Base-by-base conservation (phyloP, 2,797 vertebrate genomes). In the Cottoperca gobio region DNA sequence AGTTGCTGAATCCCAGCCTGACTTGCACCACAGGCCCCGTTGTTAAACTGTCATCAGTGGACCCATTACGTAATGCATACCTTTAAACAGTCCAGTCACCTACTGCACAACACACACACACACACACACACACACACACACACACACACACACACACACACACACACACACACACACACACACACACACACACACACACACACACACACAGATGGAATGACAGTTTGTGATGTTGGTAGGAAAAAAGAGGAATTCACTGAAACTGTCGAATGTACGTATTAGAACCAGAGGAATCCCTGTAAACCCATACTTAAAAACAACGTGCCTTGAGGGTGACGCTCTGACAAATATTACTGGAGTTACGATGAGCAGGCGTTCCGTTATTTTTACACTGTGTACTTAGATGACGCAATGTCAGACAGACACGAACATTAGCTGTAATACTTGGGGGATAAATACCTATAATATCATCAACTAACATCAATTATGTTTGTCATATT, bases 181-280 rank as follows among this genome's bases (percentile, higher is more conserved):
- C 45, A 63, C 19, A 40, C 13, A 39, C 67, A 28, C 24, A 49
- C 40, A 78, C 73, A 49, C 23, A 49, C 53, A 40, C 48, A 65
- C 16, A 42, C 8, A 40, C 64, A 26, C 26, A 52, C 40, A 78
- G 28, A 66, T 39, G 64, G 60, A 85, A 83, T 61, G 58, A 35
- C 57, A 50, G 50, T 75, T 37, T 66, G 65, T 72, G 49, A 55
- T 50, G n/a, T 6, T 46, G 33, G 60, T 35, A 31, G 37, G n/a
- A 76, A 81, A 79, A 74, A n/a, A n/a, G 50, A 79, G 74, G 76
- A 83, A 84, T 81, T 85, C 76, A 84, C 79, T 40, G 61, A 81
- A 86, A 65, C 50, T 48, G 62, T 63, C 68, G 55, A 83, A 85
- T 70, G 63, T 73, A 79, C 7, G 13, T 10, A 8, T 84, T 84